These are phyloP conservation scores for Hipposideros larvatus DNA, from an alignment of 2,797 vertebrate genomes.

Conservation along the genomic window DNA sequence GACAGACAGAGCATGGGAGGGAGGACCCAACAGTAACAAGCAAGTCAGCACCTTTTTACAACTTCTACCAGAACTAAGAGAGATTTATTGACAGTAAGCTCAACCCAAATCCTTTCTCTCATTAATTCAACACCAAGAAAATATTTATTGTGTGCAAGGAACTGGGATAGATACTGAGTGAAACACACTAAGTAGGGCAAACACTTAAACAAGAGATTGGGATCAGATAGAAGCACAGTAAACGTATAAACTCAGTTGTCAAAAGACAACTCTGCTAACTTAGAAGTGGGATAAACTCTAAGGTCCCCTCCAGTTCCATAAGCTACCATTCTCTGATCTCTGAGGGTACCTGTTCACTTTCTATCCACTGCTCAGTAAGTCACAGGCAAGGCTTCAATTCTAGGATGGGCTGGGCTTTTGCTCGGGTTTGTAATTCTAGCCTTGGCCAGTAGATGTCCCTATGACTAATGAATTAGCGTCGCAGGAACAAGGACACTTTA, in stretches of 20 bases:
- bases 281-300: background rate
- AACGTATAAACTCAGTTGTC: background rate
- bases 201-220: background rate
- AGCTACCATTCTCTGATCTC: background rate
- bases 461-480: slow-evolving; percentile 25
- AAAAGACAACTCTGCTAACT: background rate
- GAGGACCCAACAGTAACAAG: background rate
- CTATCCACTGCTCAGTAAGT: background rate
- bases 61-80: background rate
- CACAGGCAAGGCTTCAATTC: background rate
- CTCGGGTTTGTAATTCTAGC: slow-evolving; percentile 43
- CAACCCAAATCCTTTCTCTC: background rate
- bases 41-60: background rate
- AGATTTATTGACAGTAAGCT: background rate
- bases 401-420: background rate
- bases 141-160: background rate
- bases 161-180: background rate
- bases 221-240: background rate
- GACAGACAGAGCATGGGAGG: background rate
- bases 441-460: slow-evolving; percentile 81
- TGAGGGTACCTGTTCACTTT: background rate
- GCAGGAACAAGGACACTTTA: background rate
- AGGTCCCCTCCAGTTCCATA: background rate
- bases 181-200: background rate
- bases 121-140: background rate